phyloP scores from a whole-genome alignment of 2,797 vertebrate genomes.

The Muraenolepis orangiensis region DNA sequence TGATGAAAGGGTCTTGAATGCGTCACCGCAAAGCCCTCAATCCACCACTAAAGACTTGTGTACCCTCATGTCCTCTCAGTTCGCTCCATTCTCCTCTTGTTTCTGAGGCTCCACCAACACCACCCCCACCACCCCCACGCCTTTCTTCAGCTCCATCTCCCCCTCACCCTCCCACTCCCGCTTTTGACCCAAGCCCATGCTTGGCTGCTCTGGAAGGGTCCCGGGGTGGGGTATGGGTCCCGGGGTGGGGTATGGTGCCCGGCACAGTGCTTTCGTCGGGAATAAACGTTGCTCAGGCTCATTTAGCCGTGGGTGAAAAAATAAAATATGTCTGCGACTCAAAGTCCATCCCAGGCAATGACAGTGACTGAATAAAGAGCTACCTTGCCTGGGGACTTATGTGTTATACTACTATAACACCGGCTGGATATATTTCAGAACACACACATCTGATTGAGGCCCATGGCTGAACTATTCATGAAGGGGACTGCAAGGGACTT shows the following conservation, averaged over 20 bases:
- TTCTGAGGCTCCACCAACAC: slow-evolving; percentile 45
- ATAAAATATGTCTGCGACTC: slow-evolving; percentile 68
- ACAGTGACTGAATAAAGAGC: slow-evolving; percentile 70
- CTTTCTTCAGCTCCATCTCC: slow-evolving; percentile 35
- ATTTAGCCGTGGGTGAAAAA: slow-evolving; percentile 61
- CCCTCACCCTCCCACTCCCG: too few species aligned
- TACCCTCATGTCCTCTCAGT: slow-evolving; percentile 51
- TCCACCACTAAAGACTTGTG: slow-evolving; percentile 56
- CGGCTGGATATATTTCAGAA: slow-evolving; percentile 60
- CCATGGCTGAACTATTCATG: slow-evolving; percentile 32
- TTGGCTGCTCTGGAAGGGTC: slow-evolving; percentile 47
- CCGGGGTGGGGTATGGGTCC: slow-evolving; percentile 37
- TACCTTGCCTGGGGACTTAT: slow-evolving; percentile 54
- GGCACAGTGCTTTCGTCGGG: slow-evolving; percentile 20
- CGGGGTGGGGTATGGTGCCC: slow-evolving; percentile 32
- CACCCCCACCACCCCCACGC: slow-evolving; percentile 40
- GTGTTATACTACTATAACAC: slow-evolving; percentile 58
- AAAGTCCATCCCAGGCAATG: slow-evolving; percentile 70
- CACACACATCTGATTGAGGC: slow-evolving; percentile 44
- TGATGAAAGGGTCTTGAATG: slow-evolving; percentile 52
- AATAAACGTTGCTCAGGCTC: slow-evolving; percentile 33
- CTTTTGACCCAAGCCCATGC: slow-evolving; percentile 55
- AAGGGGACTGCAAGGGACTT: slow-evolving; percentile 22
- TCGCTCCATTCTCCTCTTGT: slow-evolving; percentile 18
- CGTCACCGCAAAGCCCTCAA: slow-evolving; percentile 58